These are phyloP conservation scores for Drosophila flavopinicola DNA, from an alignment of 2,888 invertebrate genomes.

Conservation along the genomic window DNA sequence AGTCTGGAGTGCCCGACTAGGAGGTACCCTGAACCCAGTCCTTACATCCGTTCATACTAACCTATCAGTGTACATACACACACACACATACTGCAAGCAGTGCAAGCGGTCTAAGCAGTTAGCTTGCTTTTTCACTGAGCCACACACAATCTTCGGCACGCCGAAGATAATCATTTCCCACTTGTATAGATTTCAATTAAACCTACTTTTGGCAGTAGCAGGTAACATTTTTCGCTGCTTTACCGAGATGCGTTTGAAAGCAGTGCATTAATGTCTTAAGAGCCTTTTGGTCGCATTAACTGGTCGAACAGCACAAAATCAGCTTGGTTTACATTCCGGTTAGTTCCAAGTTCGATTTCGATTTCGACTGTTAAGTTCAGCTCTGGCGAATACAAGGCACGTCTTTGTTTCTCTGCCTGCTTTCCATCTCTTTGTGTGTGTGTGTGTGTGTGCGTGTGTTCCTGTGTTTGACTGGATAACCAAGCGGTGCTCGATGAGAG, in stretches of 20 bases:
- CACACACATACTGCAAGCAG: too few species aligned
- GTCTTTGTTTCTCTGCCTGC: conserved; percentile 14
- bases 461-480: conserved; percentile 29
- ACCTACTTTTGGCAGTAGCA: too few species aligned
- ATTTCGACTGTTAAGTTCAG: conserved; percentile 30
- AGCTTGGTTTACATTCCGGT: not conserved
- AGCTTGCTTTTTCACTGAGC: too few species aligned
- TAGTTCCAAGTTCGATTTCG: conserved; percentile 13
- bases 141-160: too few species aligned
- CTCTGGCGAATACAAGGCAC: conserved; percentile 9
- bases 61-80: too few species aligned
- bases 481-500: conserved; percentile 63
- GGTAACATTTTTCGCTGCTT: too few species aligned
- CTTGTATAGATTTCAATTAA: too few species aligned
- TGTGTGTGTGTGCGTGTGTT: conserved; percentile 2
- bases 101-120: too few species aligned
- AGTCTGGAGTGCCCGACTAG: too few species aligned
- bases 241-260: not conserved
- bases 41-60: too few species aligned
- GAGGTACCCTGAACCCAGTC: too few species aligned
- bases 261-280: not conserved
- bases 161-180: too few species aligned
- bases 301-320: conserved; percentile 1
- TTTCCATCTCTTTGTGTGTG: not conserved
- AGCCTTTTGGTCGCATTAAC: not conserved